Base-by-base conservation (phyloP, 2,888 invertebrate genomes). In the Schizotus pectinicornis region DNA sequence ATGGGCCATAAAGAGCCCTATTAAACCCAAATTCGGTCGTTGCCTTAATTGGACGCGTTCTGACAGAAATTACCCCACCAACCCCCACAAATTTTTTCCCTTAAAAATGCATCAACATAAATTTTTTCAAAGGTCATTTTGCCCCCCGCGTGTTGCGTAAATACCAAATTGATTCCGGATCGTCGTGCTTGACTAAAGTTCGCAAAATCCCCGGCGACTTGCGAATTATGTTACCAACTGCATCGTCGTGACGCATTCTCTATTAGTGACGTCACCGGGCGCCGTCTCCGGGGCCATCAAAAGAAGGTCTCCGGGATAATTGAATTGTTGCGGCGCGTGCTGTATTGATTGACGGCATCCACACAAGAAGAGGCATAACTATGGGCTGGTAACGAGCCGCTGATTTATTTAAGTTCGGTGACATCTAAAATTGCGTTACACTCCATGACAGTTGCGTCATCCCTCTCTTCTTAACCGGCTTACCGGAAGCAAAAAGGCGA, bases 241-340 rank as follows among this genome's bases (percentile, higher is more conserved):
- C 70, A 70, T 67, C 65, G 64, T 60, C 60, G 68, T 71, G 72
- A 73, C 72, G 70, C 73, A 73, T 71, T 67, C 63, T 55, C 66
- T 63, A 67, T 68, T 72, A 73, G 68, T 71, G 69, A 72, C 73
- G 70, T 71, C 70, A 70, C 65, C 69, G 64, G 51, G 42, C 48
- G 41, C 53, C n/a, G 52, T 48, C 48, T 38, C 39, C 48, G 67
- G 65, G 65, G 65, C 61, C 63, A 39, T 63, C 67, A 63, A 65
- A 65, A 66, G 67, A 67, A 67, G 65, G 67, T 61, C 67, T 61
- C 47, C 22, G 45, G 34, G 50, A 55, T 68, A 68, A 68, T 68
- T 67, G 67, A 68, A 68, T 68, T 67, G 67, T 56, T 38, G 59
- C 37, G 45, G 53, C 47, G 59, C 51, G 47, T 46, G 51, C 61